phyloP scores from a whole-genome alignment of 2,113 vertebrate genomes.

The Puntigrus tetrazona region DNA sequence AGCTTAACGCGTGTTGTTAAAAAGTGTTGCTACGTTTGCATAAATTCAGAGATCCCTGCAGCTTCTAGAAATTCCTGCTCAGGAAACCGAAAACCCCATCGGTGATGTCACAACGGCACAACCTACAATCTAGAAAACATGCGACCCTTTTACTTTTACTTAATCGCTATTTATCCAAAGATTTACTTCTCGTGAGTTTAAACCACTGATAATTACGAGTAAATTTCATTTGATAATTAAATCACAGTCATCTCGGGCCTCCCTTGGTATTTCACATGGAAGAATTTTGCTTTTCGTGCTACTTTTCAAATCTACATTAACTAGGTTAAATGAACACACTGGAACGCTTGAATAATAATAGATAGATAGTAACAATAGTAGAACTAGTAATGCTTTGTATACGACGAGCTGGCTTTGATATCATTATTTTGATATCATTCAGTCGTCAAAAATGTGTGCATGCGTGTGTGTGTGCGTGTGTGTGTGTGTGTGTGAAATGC shows the following conservation, averaged over 20 bases:
- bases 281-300: background rate
- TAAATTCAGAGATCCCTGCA: slow-evolving; percentile 14
- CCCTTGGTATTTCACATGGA: background rate
- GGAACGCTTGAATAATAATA: background rate
- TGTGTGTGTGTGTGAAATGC: too few relatives aligned
- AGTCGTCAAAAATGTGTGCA: too few relatives aligned
- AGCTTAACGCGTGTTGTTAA: slow-evolving; percentile 3
- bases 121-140: slow-evolving; percentile 18
- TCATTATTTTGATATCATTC: background rate
- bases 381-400: background rate
- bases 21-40: background rate
- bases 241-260: slow-evolving; percentile 1
- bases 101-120: slow-evolving; percentile 3
- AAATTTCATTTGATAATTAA: background rate
- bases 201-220: background rate
- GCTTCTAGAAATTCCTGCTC: slow-evolving; percentile 18
- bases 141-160: background rate
- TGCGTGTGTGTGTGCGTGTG: too few relatives aligned
- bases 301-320: background rate
- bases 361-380: too few relatives aligned
- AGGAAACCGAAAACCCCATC: background rate
- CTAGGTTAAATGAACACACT: background rate
- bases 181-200: background rate
- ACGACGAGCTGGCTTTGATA: background rate
- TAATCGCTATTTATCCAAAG: background rate